phyloP scores from a whole-genome alignment of 35 echinoderm and acorn worm species.

The Strongylocentrotus purpuratus region DNA sequence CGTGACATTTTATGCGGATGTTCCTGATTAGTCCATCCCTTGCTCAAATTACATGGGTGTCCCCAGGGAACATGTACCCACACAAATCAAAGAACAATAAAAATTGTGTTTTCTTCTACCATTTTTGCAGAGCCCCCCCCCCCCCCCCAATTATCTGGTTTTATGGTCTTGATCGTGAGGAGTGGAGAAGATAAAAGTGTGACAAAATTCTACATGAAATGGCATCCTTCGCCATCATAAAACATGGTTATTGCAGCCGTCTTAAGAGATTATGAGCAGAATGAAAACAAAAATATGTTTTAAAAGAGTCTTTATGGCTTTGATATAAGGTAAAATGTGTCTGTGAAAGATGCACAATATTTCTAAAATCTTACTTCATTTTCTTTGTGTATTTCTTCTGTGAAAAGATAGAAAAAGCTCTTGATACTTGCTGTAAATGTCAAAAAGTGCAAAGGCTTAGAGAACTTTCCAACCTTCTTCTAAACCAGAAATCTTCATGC shows the following conservation, averaged over 20 bases:
- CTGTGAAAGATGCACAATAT: no score
- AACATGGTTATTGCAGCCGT: no score
- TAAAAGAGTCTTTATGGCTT: no score
- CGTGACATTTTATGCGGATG: conserved; percentile 31
- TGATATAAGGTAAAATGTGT: no score
- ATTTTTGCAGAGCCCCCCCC: background rate
- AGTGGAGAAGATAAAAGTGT: background rate
- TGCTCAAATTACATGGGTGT: conserved; percentile 36
- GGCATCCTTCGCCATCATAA: background rate
- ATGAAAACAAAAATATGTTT: no score
- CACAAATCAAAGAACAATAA: conserved; percentile 26
- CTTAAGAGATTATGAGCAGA: no score
- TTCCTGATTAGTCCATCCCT: conserved; percentile 21
- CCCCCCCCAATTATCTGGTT: background rate
- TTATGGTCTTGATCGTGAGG: background rate
- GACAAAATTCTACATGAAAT: background rate
- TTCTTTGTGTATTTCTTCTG: background rate
- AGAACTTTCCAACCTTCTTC: background rate
- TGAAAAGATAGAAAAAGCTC: background rate
- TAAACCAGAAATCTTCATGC: background rate
- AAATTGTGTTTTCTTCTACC: background rate
- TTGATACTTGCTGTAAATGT: background rate
- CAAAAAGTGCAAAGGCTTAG: background rate
- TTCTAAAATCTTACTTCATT: no score
- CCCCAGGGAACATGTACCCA: conserved; percentile 24